Conservation (phyloP, 1,140 invertebrate genomes). For the Alviniconcha marisindica region DNA sequence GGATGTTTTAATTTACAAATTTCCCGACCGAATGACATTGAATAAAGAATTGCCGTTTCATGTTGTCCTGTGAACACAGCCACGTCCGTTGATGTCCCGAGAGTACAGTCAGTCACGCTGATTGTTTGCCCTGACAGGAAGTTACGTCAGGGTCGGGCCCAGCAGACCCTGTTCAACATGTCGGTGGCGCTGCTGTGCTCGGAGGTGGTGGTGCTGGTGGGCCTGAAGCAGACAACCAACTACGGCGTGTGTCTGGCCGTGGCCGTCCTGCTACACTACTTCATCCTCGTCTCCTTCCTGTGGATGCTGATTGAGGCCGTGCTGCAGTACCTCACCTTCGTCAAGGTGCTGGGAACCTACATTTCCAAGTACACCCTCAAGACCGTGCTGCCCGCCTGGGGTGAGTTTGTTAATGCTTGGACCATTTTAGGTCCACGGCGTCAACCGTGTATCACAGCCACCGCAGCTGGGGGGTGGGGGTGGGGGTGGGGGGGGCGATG, state of each 20-base stretch:
- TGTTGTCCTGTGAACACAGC: no score
- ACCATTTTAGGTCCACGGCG: no score
- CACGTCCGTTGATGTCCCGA: no score
- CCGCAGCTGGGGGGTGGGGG: no score
- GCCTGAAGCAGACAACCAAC: constrained; percentile 66
- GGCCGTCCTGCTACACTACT: constrained; percentile 76
- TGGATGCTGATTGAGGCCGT: constrained; percentile 78
- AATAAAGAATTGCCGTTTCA: background rate
- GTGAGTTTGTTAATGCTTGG: constrained; percentile 64
- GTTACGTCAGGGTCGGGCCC: constrained; percentile 68
- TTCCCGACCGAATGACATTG: no score
- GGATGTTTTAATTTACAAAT: no score
- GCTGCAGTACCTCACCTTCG: constrained; percentile 77
- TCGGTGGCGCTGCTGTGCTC: constrained; percentile 65
- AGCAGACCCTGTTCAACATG: constrained; percentile 72
- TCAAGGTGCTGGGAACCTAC: constrained; percentile 77
- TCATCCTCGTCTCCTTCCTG: constrained; percentile 76
- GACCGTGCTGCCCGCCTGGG: constrained; percentile 75
- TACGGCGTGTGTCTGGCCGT: constrained; percentile 68
- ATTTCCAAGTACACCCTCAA: constrained; percentile 75
- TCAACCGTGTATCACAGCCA: no score
- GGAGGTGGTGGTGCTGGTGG: constrained; percentile 66
- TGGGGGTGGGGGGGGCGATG: no score
- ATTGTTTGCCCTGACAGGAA: constrained; percentile 64
- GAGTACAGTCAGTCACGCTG: no score